Conservation (phyloP, 2,797 vertebrate species). For the Zenarchopterus dispar region DNA sequence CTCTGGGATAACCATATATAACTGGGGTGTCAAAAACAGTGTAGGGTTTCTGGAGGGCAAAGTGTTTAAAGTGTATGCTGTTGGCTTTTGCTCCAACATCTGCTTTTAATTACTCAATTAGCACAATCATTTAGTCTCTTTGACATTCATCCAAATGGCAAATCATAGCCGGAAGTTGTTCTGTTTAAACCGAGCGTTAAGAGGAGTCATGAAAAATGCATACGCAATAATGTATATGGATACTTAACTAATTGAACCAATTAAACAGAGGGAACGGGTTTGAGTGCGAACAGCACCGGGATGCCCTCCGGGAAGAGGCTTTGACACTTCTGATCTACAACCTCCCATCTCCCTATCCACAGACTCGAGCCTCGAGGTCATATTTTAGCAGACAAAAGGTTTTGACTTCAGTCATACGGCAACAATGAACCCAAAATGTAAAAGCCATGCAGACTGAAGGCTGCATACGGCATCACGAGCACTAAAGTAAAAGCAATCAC, state of each 20-base stretch:
- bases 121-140: slow-evolving; percentile 82
- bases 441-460: slow-evolving; percentile 52
- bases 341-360: slow-evolving; percentile 71
- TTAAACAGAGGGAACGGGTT: slow-evolving; percentile 77
- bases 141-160: slow-evolving; percentile 84
- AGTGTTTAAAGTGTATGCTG: slow-evolving; percentile 81
- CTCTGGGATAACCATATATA: slow-evolving; percentile 86
- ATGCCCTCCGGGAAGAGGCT: slow-evolving; percentile 72
- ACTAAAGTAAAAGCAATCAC: not conserved
- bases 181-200: slow-evolving; percentile 78
- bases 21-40: slow-evolving; percentile 85
- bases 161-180: slow-evolving; percentile 84
- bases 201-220: slow-evolving; percentile 85
- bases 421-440: slow-evolving; percentile 59
- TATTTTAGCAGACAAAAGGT: slow-evolving; percentile 81
- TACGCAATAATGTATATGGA: slow-evolving; percentile 81
- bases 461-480: slow-evolving; percentile 2
- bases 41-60: slow-evolving; percentile 85
- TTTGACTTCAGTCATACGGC: slow-evolving; percentile 66
- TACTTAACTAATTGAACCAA: slow-evolving; percentile 86
- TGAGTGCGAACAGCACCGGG: slow-evolving; percentile 66
- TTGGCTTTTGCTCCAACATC: slow-evolving; percentile 84
- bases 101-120: slow-evolving; percentile 90
- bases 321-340: slow-evolving; percentile 82
- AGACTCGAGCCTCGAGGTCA: slow-evolving; percentile 68